Evolutionary conservation across 2,113 vertebrate species (phyloP), one percentile per base, ranked within the genome.

Genomic region (Sakesphorus luctuosus): DNA sequence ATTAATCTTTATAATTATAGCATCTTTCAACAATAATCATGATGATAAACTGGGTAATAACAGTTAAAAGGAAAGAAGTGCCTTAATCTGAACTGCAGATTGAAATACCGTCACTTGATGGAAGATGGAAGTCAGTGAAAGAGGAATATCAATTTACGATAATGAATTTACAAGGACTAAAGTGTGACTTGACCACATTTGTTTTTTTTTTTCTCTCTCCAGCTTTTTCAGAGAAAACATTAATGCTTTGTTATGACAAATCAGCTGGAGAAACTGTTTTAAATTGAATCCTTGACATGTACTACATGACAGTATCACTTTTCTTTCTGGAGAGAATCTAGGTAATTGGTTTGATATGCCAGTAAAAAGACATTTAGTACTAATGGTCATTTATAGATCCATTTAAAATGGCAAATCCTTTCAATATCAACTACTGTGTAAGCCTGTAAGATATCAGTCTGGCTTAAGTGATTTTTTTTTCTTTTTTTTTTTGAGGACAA

Each of bases 1-100:
- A 97, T 98, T 97, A 96, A 94, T 97, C 40, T 94, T 95, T 83
- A 47, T 94, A 97, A 96, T 96, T 97, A 84, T 82, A 75, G 58
- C 61, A 95, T 91, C 87, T 93, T 91, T 80, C 46, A 96, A 91
- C 49, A 93, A 95, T 92, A 93, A 94, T 94, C 59, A 74, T 94
- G 84, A 96, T 94, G 71, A 90, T 87, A 94, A 90, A 23, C 10
- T 58, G 52, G 49, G 40, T 95, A 97, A 93, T 38, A 72, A 47
- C 50, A 71, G 18, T 44, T 75, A 85, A 94, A 90, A 93, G 36
- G n/a, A 77, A 91, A 89, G 46, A 96, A 92, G 63, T 43, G 44
- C 58, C 62, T 96, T 95, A 29, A 80, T 90, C 56, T 89, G 21
- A 65, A 52, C 26, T 90, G 29, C 9, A 81, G 61, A 94, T 76